Evolutionary conservation across 2,113 vertebrate genomes (phyloP).

Genomic region (Corydoras sp.): DNA sequence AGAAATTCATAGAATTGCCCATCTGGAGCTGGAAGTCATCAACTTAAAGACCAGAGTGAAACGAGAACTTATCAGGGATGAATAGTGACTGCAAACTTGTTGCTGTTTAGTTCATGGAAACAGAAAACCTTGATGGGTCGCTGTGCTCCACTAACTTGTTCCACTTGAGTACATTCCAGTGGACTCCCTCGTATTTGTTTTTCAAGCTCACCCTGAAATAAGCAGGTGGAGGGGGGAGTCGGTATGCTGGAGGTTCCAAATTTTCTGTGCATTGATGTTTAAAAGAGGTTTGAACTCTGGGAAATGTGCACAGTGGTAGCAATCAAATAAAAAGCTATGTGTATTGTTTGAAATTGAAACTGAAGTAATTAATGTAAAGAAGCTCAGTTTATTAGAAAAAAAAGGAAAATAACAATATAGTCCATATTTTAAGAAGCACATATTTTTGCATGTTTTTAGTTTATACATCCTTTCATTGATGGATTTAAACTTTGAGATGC

Average conservation of each 20-base stretch:
- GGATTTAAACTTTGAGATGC: too few relatives aligned
- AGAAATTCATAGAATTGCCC: conserved; percentile 39
- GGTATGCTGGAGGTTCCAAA: not conserved
- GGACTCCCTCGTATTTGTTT: conserved; percentile 1
- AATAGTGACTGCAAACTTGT: not conserved
- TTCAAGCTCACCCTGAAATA: not conserved
- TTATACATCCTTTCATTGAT: too few relatives aligned
- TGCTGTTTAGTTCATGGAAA: conserved; percentile 13
- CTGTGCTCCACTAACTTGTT: not conserved
- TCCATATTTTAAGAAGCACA: too few relatives aligned
- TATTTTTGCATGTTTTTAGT: too few relatives aligned
- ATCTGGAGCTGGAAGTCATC: conserved; percentile 18
- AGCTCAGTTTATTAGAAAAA: too few relatives aligned
- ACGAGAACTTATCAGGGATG: not conserved
- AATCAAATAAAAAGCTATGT: too few relatives aligned
- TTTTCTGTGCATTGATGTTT: not conserved
- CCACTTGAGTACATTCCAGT: not conserved
- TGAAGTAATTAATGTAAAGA: too few relatives aligned
- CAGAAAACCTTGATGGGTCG: not conserved
- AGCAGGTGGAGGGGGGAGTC: not conserved
- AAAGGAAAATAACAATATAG: too few relatives aligned
- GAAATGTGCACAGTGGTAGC: too few relatives aligned
- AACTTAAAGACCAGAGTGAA: conserved; percentile 9
- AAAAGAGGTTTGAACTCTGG: not conserved
- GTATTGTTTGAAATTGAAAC: too few relatives aligned